A percentile compares a stretch with the other conserved stretches of the same genome.
Conservation (phyloP, 2,113 vertebrate genomes). For the Cinclus cinclus region DNA sequence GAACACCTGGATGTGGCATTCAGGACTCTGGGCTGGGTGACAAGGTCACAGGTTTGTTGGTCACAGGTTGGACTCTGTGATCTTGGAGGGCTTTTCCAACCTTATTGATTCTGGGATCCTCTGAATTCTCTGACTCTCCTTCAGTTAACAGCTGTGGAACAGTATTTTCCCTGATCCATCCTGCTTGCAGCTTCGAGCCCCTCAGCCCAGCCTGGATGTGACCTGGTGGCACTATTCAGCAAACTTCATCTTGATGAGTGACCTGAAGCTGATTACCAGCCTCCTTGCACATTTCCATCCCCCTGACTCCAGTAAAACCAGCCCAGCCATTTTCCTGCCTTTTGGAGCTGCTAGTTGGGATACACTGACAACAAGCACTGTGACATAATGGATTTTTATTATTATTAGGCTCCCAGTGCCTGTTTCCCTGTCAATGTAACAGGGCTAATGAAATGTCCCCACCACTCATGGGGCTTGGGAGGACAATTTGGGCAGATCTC, state of each 20-base stretch:
- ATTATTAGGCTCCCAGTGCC: slow-evolving; percentile 42
- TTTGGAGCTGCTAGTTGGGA: neutral
- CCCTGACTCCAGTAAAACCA: neutral
- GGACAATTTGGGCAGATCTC: slow-evolving; percentile 20
- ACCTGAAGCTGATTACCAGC: neutral
- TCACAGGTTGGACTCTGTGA: neutral
- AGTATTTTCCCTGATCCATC: neutral
- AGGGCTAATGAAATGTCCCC: slow-evolving; percentile 45
- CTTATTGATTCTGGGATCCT: neutral
- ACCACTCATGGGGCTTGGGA: neutral
- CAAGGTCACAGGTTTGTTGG: neutral
- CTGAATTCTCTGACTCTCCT: neutral
- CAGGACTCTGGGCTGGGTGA: neutral
- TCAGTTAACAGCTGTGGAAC: neutral
- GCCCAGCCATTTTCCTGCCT: neutral
- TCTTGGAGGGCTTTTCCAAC: neutral
- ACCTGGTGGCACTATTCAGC: neutral
- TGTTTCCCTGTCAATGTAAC: slow-evolving; percentile 18
- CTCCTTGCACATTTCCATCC: neutral
- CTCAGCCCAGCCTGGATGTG: neutral
- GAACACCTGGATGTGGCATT: accelerated
- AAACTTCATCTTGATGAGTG: neutral
- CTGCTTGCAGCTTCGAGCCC: neutral
- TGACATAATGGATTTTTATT: slow-evolving; percentile 26
- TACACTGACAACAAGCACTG: neutral